These are phyloP conservation scores for Brevimyrus niger DNA, from an alignment of 2,113 vertebrate species.

Conservation along the genomic window DNA sequence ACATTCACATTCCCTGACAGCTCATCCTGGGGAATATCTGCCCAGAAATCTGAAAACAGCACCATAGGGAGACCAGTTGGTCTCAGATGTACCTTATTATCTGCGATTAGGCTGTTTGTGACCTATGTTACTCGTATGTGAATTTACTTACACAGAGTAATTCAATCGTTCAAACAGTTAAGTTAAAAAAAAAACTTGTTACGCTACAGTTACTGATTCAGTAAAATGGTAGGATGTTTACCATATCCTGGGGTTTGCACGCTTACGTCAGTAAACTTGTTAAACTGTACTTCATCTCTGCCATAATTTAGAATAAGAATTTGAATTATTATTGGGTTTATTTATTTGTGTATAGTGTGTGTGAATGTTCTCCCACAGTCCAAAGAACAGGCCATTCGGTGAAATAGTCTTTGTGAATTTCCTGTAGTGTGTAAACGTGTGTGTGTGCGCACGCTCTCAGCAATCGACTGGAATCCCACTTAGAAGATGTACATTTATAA, in stretches of 20 bases:
- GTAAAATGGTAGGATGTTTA: background rate
- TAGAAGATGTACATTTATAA: background rate
- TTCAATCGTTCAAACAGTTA: background rate
- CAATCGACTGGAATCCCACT: background rate
- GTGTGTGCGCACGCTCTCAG: background rate
- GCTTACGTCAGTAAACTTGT: background rate
- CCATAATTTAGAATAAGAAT: background rate
- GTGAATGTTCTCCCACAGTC: background rate
- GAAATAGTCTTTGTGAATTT: background rate
- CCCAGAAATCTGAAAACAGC: background rate
- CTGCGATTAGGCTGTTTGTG: background rate
- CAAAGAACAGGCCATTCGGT: background rate
- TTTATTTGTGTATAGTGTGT: background rate
- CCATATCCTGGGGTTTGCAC: background rate
- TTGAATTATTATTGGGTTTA: background rate
- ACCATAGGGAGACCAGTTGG: background rate
- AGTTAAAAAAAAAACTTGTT: background rate
- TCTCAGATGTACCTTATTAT: background rate
- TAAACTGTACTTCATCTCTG: background rate
- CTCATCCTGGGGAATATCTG: background rate
- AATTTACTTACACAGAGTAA: background rate
- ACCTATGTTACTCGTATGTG: background rate
- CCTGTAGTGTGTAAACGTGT: background rate
- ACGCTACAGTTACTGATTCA: background rate
- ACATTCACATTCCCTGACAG: conserved; percentile 1